Percentiles rank a stretch among this genome's conserved stretches.
Evolutionary conservation across 37 sponge, comb jelly and placozoan genomes (phyloP).

Genomic region (Aplysina aerophoba): DNA sequence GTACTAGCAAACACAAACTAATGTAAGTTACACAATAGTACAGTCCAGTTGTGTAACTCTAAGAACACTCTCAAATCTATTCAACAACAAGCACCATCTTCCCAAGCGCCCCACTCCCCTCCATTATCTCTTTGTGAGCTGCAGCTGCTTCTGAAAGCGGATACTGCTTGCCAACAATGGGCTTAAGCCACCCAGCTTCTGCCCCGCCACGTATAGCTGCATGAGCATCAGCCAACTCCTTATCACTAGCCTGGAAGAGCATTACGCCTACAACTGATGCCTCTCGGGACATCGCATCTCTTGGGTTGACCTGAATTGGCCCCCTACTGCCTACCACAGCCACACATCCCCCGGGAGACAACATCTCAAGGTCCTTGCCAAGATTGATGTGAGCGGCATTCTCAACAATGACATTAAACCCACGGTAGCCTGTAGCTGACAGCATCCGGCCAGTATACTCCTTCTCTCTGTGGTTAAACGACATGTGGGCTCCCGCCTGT

Average conservation of each 20-base stretch:
- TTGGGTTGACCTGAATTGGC: conserved; percentile 66
- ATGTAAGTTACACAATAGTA: not conserved
- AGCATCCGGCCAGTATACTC: conserved; percentile 60
- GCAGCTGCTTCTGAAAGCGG: conserved; percentile 70
- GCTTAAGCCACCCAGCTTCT: conserved; percentile 75
- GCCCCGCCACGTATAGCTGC: conserved; percentile 77
- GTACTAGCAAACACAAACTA: not conserved
- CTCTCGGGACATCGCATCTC: conserved; percentile 78
- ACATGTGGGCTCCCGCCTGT: conserved; percentile 64
- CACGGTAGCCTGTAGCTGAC: conserved; percentile 11
- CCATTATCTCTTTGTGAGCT: conserved; percentile 77
- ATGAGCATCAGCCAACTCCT: conserved; percentile 54
- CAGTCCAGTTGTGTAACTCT: not conserved
- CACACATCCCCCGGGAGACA: conserved; percentile 70
- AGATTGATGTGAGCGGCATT: conserved; percentile 84
- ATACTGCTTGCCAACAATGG: conserved; percentile 74
- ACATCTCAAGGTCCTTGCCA: conserved; percentile 66
- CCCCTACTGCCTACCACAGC: conserved; percentile 81
- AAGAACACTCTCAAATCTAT: not conserved
- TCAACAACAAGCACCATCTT: conserved; percentile 69
- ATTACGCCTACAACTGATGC: conserved; percentile 69
- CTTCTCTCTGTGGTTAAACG: conserved; percentile 75
- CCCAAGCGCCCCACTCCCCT: conserved; percentile 67
- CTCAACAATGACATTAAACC: conserved; percentile 73
- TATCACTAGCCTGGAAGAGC: conserved; percentile 33